Evolutionary conservation across 2,888 invertebrate genomes (phyloP).

Genomic region (Spodoptera picta): DNA sequence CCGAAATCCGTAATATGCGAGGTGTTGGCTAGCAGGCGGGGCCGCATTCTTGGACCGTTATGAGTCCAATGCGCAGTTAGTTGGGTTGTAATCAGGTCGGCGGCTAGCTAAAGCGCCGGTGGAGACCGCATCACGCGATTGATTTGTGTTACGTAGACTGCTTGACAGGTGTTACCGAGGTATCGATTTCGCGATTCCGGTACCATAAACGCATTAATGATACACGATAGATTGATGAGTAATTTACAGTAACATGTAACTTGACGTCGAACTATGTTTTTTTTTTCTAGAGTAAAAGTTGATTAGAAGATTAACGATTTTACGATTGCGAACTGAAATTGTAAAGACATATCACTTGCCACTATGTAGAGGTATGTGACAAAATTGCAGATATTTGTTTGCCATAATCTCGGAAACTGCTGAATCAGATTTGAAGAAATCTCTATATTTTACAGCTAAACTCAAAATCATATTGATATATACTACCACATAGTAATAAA

Average conservation of each 20-base stretch:
- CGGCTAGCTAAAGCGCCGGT: constrained; percentile 62
- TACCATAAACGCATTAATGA: constrained; percentile 3
- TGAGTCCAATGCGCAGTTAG: constrained; percentile 78
- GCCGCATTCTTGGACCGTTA: constrained; percentile 79
- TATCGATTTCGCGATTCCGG: constrained; percentile 25
- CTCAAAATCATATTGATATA: too few relatives aligned
- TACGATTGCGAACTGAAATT: too few relatives aligned
- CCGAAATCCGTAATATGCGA: constrained; percentile 49
- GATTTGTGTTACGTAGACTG: constrained; percentile 49
- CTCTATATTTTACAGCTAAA: too few relatives aligned
- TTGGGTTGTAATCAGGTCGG: constrained; percentile 71
- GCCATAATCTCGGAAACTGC: too few relatives aligned
- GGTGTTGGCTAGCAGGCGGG: constrained; percentile 54
- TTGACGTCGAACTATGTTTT: too few relatives aligned
- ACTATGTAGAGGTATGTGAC: too few relatives aligned
- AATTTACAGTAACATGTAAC: background rate
- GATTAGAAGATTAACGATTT: too few relatives aligned
- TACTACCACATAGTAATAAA: too few relatives aligned
- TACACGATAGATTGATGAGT: constrained; percentile 5
- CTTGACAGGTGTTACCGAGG: constrained; percentile 21
- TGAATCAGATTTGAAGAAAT: too few relatives aligned
- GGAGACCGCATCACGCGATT: constrained; percentile 65
- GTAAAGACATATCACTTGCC: too few relatives aligned
- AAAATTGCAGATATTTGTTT: too few relatives aligned
- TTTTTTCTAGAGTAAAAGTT: too few relatives aligned